Base-by-base conservation (phyloP, 2,888 invertebrate genomes). In the Drosophila borealis region DNA sequence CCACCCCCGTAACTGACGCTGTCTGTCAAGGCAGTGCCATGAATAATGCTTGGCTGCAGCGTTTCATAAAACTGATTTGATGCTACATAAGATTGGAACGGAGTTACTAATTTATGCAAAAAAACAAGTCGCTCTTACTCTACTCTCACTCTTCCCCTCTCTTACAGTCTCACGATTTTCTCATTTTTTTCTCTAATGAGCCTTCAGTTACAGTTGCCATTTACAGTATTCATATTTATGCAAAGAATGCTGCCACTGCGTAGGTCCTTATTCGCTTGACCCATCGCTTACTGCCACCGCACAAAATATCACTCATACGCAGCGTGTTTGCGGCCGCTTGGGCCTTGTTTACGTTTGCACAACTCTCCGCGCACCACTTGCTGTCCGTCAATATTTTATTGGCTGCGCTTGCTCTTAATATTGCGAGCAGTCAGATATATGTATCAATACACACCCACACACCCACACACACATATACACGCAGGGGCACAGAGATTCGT, bases 301-400 rank as follows among this genome's bases (percentile, higher is more conserved):
- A 17, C 29, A 36, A 63, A 59, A 66, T 56, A 70, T 77, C 57
- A 49, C 55, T 56, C 66, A 79, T 71, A 66, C 70, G 70, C 64
- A 56, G 11, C 36, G 50, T 78, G 41, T 46, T 49, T 29, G 62
- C 19, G 48, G 49, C 61, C 39, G 29, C 9, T 45, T 37, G 42
- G 44, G 10, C 45, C 41, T 46, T 71, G 76, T 71, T 74, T 74
- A 66, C 74, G 76, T 71, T 74, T 74, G 65, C 74, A 73, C 51
- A 70, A 62, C 59, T 64, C 50, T 53, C 51, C 14, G 36, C 13
- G 46, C 48, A 25, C 11, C 49, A 44, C 39, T 60, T 61, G 49
- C 64, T 51, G 64, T 61, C 59, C 65, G 59, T 80, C 78, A 86
- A 86, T 83, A 80, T 78, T 79, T 70, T 65, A 74, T 71, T 75